Conservation (phyloP, 35 echinoderm and acorn worm genomes). For the Heliocidaris tuberculata region DNA sequence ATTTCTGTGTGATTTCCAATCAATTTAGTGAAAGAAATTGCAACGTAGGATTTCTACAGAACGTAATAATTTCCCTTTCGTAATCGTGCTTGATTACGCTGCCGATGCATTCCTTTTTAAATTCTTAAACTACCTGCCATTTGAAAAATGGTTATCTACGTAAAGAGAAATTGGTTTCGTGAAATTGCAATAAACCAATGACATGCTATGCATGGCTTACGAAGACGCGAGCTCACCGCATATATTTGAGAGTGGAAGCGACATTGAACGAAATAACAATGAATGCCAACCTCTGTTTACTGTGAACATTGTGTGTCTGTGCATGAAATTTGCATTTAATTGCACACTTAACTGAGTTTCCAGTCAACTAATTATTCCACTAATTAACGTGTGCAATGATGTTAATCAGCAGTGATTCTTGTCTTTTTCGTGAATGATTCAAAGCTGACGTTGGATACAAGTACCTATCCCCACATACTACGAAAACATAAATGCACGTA, state of each 20-base stretch:
- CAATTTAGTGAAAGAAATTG: no score
- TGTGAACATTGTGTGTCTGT: background rate
- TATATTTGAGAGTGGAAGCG: background rate
- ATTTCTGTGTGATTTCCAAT: no score
- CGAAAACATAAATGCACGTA: background rate
- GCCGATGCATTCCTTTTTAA: background rate
- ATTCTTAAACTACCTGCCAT: background rate
- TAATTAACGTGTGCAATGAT: background rate
- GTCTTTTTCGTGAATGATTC: background rate
- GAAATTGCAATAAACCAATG: background rate
- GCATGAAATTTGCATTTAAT: background rate
- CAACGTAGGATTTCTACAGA: background rate
- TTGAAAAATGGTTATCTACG: background rate
- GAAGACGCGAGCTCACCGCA: background rate
- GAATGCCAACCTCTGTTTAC: background rate
- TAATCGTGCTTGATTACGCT: background rate
- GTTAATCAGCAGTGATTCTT: background rate
- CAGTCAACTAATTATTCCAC: background rate
- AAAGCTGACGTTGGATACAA: background rate
- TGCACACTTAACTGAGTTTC: background rate
- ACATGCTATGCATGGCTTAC: background rate
- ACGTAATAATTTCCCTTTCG: background rate
- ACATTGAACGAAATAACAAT: background rate
- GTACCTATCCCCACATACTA: background rate
- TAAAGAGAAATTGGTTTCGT: background rate